Conservation (phyloP, 2,888 invertebrate genomes). For the Formica aserva region DNA sequence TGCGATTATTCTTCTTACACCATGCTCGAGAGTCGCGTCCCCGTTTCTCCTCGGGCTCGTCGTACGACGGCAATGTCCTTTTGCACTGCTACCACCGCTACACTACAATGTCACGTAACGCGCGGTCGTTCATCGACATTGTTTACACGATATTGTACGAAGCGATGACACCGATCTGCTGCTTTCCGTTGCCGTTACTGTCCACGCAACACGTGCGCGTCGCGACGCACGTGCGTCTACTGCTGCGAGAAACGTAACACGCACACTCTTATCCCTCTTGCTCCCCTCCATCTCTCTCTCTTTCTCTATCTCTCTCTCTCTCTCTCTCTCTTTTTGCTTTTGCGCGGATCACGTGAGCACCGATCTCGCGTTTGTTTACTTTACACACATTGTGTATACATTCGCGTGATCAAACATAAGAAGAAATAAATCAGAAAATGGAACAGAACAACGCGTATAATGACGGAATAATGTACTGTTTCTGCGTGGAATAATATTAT, state of each 20-base stretch:
- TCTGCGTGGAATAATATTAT: constrained; percentile 48
- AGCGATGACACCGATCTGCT: constrained; percentile 10
- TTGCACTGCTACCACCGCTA: constrained; percentile 11
- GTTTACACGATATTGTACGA: constrained; percentile 20
- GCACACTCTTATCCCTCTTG: not conserved
- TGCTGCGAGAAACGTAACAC: constrained; percentile 18
- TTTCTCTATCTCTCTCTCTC: too few relatives aligned
- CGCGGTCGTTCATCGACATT: constrained; percentile 22
- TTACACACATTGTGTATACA: not conserved
- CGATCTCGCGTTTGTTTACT: constrained; percentile 16
- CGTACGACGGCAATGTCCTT: constrained; percentile 46
- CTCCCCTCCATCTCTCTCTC: not conserved
- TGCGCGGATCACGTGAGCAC: not conserved
- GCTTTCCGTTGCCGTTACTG: not conserved
- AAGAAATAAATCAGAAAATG: not conserved
- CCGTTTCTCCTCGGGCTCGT: constrained; percentile 19
- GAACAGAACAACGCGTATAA: not conserved
- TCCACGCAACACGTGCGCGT: constrained; percentile 37
- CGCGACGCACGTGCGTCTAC: constrained; percentile 40
- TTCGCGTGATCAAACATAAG: not conserved
- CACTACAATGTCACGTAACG: constrained; percentile 18
- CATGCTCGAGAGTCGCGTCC: constrained; percentile 56
- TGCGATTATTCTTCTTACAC: constrained; percentile 58
- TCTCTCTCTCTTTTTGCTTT: not conserved
- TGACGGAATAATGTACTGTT: not conserved